Conservation (phyloP, 2,113 vertebrate genomes). For the Nothocercus nigrocapillus region DNA sequence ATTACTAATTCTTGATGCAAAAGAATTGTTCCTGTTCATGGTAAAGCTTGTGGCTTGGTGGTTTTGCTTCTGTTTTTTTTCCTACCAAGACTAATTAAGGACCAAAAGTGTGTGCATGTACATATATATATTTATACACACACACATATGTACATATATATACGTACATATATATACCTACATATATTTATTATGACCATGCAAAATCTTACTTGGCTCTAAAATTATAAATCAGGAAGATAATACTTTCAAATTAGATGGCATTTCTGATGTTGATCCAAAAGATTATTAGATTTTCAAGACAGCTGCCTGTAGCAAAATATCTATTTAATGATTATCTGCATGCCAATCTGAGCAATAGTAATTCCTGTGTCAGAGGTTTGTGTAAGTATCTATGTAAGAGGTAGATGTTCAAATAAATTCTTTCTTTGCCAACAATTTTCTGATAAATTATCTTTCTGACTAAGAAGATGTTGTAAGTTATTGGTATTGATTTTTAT, state of each 20-base stretch:
- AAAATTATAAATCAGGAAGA: not conserved
- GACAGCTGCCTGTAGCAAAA: slow-evolving; percentile 28
- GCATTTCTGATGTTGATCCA: not conserved
- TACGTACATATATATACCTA: not conserved
- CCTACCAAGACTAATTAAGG: not conserved
- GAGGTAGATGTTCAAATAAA: slow-evolving; percentile 34
- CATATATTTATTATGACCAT: not conserved
- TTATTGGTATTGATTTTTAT: slow-evolving; percentile 54
- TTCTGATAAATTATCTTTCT: slow-evolving; percentile 24
- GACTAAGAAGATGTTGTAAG: slow-evolving; percentile 15
- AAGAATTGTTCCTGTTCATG: not conserved
- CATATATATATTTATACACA: not conserved
- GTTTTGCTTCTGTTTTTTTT: not conserved
- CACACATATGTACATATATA: not conserved
- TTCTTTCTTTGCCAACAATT: slow-evolving; percentile 50
- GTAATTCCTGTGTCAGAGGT: not conserved
- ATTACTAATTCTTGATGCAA: not conserved
- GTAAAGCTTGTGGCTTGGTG: not conserved
- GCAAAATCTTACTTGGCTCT: not conserved
- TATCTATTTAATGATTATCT: slow-evolving; percentile 14
- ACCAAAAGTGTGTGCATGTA: not conserved
- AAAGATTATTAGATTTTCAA: slow-evolving; percentile 24
- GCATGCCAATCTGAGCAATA: slow-evolving; percentile 1
- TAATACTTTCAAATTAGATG: not conserved
- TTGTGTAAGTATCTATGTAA: not conserved